A percentile compares a stretch with the other conserved stretches of the same genome.
Conservation (phyloP, 2,888 invertebrate species). For the Micropterix aruncella region DNA sequence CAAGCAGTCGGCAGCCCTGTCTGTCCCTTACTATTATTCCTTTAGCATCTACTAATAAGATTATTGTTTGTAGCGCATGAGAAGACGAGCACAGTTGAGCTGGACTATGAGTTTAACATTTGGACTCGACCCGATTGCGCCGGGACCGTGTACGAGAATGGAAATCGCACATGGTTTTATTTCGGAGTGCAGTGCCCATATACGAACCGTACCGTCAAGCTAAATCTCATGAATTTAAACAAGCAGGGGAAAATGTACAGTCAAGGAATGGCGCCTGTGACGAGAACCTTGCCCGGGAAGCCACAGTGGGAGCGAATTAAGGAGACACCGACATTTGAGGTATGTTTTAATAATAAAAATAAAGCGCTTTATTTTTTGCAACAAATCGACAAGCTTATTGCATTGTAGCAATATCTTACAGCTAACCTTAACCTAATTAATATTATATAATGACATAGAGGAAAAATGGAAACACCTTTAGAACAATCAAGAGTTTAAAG, state of each 20-base stretch:
- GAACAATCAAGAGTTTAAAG: too few relatives aligned
- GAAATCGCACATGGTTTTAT: constrained; percentile 86
- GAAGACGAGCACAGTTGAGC: constrained; percentile 32
- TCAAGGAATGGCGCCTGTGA: constrained; percentile 83
- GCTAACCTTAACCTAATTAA: too few relatives aligned
- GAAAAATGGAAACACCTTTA: too few relatives aligned
- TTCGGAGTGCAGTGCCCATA: constrained; percentile 57
- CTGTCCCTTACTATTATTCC: neutral
- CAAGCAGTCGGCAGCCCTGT: neutral
- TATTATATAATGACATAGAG: too few relatives aligned
- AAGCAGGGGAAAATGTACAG: constrained; percentile 82
- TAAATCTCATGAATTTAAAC: constrained; percentile 80
- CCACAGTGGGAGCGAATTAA: constrained; percentile 74
- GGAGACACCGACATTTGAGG: constrained; percentile 43
- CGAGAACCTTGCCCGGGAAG: constrained; percentile 57
- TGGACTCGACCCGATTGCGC: constrained; percentile 86
- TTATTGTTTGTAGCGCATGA: constrained; percentile 25
- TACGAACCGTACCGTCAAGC: constrained; percentile 46
- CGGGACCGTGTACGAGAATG: constrained; percentile 78
- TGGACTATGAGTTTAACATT: constrained; percentile 72
- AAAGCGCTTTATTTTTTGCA: too few relatives aligned
- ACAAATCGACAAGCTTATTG: too few relatives aligned
- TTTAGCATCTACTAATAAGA: too few relatives aligned
- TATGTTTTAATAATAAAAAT: too few relatives aligned
- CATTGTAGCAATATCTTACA: too few relatives aligned